Conservation (phyloP, 2,797 vertebrate species). For the Hyperoplus lanceolatus region DNA sequence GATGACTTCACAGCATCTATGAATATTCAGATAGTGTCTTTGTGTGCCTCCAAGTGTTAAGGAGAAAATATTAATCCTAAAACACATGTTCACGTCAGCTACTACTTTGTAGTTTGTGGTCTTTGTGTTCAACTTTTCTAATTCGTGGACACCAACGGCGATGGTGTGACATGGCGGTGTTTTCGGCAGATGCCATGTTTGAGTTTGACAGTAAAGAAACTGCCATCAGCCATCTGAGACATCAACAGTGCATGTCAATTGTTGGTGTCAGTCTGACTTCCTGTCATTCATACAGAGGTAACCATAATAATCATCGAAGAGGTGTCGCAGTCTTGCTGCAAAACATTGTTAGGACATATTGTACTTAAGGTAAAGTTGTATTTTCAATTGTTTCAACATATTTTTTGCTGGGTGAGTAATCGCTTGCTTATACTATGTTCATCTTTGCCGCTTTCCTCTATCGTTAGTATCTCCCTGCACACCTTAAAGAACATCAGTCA, state of each 20-base stretch:
- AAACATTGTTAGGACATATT: no score
- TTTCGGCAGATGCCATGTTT: not conserved
- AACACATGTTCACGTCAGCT: constrained; percentile 13
- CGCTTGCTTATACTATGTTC: not conserved
- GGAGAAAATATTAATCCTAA: constrained; percentile 19
- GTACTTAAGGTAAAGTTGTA: no score
- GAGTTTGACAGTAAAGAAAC: not conserved
- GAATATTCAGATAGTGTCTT: constrained; percentile 64
- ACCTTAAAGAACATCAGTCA: not conserved
- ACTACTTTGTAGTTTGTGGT: not conserved
- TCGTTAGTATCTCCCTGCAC: not conserved
- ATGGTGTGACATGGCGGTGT: not conserved
- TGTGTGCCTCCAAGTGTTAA: constrained; percentile 40
- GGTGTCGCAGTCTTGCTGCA: not conserved
- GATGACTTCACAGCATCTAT: constrained; percentile 39
- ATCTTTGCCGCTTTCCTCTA: not conserved
- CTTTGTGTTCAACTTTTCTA: not conserved
- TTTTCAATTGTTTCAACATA: no score
- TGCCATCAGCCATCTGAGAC: not conserved
- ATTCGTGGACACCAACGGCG: not conserved
- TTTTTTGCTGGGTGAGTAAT: not conserved
- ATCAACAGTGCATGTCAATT: not conserved
- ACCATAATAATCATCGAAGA: not conserved
- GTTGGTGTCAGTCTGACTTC: not conserved
- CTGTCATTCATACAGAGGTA: not conserved